Evolutionary conservation across 2,797 vertebrate species (phyloP), one percentile per base, ranked within the genome.

Genomic region (Arremon aurantiirostris): DNA sequence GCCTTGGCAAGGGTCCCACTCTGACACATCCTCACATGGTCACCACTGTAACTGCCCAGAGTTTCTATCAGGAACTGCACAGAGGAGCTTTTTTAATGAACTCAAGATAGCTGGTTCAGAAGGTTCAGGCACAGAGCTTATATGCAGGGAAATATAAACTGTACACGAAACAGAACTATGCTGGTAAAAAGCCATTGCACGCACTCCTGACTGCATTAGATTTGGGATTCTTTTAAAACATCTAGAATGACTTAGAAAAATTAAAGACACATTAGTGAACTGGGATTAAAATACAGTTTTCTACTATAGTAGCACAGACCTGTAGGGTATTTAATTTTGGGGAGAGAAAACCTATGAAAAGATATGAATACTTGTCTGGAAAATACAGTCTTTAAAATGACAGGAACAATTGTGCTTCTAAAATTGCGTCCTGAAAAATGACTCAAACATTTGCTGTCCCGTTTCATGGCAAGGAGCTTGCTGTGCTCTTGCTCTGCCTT

Each of bases 1-100:
- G 55, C 28, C 61, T 71, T 82, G 92, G 93, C 73, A 64, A 82
- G 16, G 28, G n/a, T 39, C 68, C 82, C 1, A 8, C 73, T 95
- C 94, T 78, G 88, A 91, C 63, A 87, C 82, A 93, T 95, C 75
- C 84, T 95, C 86, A 91, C 47, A 49, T 37, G 82, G 73, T 69
- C 55, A 16, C 39, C 89, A 59, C 46, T 75, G 39, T 46, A 86
- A 47, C 75, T 59, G 30, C 44, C 52, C 75, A 49, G 68, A 27
- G 39, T 26, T 61, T 80, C 60, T 14, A 4, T 12, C 14, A 64
- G 79, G 27, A 92, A n/a, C 12, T 0, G 0, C 53, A 23, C 5
- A 44, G 50, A n/a, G 26, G 50, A 53, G 39, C 63, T 39, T 82
- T 92, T 77, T 52, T 22, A 53, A 37, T 23, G 42, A 89, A 68